Evolutionary conservation across 1,140 invertebrate genomes (phyloP), one percentile per base, ranked within the genome.

Genomic region (Cydia splendana): DNA sequence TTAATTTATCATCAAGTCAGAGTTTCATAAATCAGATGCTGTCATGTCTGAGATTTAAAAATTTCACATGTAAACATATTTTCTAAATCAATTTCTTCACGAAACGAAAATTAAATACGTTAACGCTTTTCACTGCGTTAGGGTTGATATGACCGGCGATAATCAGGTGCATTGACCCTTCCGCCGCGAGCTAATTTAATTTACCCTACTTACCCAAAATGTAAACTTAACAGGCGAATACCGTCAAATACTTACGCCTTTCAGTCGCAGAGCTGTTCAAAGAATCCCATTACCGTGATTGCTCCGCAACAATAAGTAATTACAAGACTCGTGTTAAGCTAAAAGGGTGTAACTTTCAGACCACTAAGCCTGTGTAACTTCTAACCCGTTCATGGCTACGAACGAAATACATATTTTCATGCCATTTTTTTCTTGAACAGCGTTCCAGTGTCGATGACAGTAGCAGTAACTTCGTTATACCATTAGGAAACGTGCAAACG

Each of bases 291-390:
- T 69, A 69, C 28, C 65, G 15, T 24, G 28, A 69, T 69, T 69
- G 30, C 65, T 34, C 15, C 28, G 45, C 28, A 38, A 69, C 65
- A 69, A 28, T 69, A 69, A 69, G 28, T 69, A 69, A 69, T 69
- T 69, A 69, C 34, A 34, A 67, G 65, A 4, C 65, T 18, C 9
- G 34, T 13, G 65, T 34, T 38, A 57, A 57, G n/a, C 53, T 7
- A 9, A 57, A 18, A 20, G n/a, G n/a, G n/a, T 57, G 53, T 57
- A 57, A 57, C 45, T 15, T 10, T 12, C 9, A 45, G 10, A 45
- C 42, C 12, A n/a, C 4, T 10, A 15, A n/a, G 4, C 51, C 10
- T 53, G 51, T n/a, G 3, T 48, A 13, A 15, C 5, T 7, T 7
- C 53, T 57, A 57, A 57, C 53, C 53, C n/a, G 53, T 57, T 57